Evolutionary conservation across 2,797 vertebrate genomes (phyloP), one percentile per base, ranked within the genome.

Genomic region (Margarornis squamiger): DNA sequence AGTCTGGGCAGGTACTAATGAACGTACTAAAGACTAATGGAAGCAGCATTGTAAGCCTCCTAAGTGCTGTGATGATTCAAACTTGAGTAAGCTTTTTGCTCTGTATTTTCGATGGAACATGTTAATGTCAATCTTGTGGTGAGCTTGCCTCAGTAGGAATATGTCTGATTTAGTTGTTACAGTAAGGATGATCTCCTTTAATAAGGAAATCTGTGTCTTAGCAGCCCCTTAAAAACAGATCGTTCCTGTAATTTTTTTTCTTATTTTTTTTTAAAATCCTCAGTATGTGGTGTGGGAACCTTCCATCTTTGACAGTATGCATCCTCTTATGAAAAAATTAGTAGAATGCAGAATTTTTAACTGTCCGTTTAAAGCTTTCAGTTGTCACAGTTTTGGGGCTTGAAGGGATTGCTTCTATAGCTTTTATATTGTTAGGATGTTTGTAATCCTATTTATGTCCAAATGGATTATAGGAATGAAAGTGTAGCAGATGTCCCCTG

Each of bases 381-480:
- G 29, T 77, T 91, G 59, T 16, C 51, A 4, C 41, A 62, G 46
- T 81, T 95, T 81, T 21, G 66, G 27, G 58, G 6, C 66, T 91
- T 74, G 67, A 90, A 86, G 70, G 49, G 68, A 83, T 94, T 95
- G 79, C 55, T 88, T 91, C 49, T 83, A 7, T 91, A 84, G 91
- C 82, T 86, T 93, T 94, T 88, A 71, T 91, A 68, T 90, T 86
- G 94, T 84, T 92, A 91, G 88, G 46, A 58, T 93, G 92, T 91
- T 94, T 86, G 90, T 95, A 97, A 95, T 97, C 94, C 93, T 94
- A 45, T 95, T 93, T 95, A 78, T 36, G 85, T 88, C 85, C 93
- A 84, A 92, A 95, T 95, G 62, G 94, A 86, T 97, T 97, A 92
- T 84, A 90, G 86, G 76, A 96, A 96, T 72, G 88, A 95, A 97